Percentiles rank a stretch among this genome's conserved stretches.
phyloP scores from a whole-genome alignment of 2,797 vertebrate species.

The Poecile montanus region DNA sequence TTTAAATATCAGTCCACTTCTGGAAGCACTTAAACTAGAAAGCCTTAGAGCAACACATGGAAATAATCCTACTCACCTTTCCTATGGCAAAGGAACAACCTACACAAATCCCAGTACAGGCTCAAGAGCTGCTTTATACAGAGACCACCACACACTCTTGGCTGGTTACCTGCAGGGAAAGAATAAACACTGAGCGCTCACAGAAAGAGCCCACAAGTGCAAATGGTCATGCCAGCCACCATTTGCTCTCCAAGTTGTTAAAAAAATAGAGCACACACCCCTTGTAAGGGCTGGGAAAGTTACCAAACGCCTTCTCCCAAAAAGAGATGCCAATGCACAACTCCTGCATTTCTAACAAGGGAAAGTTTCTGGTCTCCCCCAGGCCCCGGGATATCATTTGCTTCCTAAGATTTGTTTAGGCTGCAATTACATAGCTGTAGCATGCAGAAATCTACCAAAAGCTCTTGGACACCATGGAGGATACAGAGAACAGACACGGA shows the following conservation, averaged over 20 bases:
- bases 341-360: not conserved
- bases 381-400: not conserved
- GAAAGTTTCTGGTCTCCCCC: not conserved
- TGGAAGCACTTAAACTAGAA: slow-evolving; percentile 13
- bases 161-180: slow-evolving; percentile 22
- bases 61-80: slow-evolving; percentile 57
- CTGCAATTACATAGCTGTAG: not conserved
- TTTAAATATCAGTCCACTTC: not conserved
- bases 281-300: not conserved
- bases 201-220: not conserved
- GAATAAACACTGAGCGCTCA: not conserved
- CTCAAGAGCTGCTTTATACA: not conserved
- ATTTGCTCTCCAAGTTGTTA: not conserved
- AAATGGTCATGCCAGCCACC: not conserved
- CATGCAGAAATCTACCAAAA: not conserved
- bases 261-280: not conserved
- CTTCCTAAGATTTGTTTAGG: not conserved
- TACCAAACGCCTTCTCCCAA: not conserved
- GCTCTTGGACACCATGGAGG: accelerated
- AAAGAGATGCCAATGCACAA: not conserved
- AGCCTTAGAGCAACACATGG: not conserved
- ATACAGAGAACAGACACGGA: not conserved
- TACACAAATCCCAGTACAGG: not conserved
- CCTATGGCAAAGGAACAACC: not conserved
- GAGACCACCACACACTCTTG: not conserved